Percentiles rank a stretch among this genome's conserved stretches.
phyloP scores from a whole-genome alignment of 2,888 invertebrate genomes.

The Encarsia formosa region DNA sequence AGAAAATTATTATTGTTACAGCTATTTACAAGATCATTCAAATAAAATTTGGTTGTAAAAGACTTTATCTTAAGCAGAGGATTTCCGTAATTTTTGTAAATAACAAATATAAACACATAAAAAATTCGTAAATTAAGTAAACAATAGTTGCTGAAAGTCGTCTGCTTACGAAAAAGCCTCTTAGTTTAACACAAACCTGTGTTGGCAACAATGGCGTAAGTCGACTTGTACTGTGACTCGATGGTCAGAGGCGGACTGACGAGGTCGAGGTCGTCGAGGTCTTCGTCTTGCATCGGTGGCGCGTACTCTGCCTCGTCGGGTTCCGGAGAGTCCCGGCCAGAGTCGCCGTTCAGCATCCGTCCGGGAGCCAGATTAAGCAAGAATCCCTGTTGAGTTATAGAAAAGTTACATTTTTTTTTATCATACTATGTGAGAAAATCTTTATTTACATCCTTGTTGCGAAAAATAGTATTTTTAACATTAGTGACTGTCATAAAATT shows the following conservation, averaged over 20 bases:
- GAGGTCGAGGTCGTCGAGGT: constrained; percentile 37
- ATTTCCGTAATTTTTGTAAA: too few relatives aligned
- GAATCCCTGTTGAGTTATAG: constrained; percentile 51
- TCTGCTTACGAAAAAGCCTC: too few relatives aligned
- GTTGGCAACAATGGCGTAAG: constrained; percentile 53
- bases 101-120: too few relatives aligned
- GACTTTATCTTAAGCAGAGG: too few relatives aligned
- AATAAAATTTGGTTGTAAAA: too few relatives aligned
- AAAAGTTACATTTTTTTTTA: neutral
- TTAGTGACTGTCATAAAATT: too few relatives aligned
- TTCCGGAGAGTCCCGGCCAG: constrained; percentile 43
- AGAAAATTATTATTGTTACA: too few relatives aligned
- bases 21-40: too few relatives aligned
- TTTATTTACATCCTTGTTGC: too few relatives aligned
- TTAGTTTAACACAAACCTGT: constrained; percentile 41
- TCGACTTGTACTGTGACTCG: constrained; percentile 54
- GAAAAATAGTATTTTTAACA: too few relatives aligned
- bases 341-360: constrained; percentile 45
- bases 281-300: neutral
- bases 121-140: too few relatives aligned
- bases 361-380: constrained; percentile 58
- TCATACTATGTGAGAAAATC: neutral
- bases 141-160: too few relatives aligned
- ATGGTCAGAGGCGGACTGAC: constrained; percentile 56
- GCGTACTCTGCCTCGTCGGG: constrained; percentile 38